Evolutionary conservation across 1,140 invertebrate genomes (phyloP).

Genomic region (Laupala kohalensis): DNA sequence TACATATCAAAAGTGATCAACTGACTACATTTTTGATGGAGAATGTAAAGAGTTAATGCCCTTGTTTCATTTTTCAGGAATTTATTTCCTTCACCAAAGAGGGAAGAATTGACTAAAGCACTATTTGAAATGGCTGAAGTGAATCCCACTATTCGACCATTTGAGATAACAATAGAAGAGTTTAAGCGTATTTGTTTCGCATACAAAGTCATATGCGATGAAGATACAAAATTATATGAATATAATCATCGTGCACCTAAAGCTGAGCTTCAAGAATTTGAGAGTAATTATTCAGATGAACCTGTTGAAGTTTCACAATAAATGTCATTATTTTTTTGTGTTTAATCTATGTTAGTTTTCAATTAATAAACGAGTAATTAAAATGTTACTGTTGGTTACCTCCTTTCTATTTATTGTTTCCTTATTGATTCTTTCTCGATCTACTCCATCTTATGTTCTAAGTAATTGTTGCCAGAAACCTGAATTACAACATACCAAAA

Average conservation of each 20-base stretch:
- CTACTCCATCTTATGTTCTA: too few species aligned
- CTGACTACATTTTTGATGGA: too few species aligned
- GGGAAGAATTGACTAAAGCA: slow-evolving; percentile 47
- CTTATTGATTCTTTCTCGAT: too few species aligned
- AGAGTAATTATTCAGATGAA: not conserved
- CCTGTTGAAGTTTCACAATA: not conserved
- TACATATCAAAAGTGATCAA: too few species aligned
- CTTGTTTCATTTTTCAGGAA: slow-evolving; percentile 32
- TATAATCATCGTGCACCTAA: slow-evolving; percentile 39
- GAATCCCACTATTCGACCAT: slow-evolving; percentile 50
- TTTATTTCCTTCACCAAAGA: slow-evolving; percentile 58
- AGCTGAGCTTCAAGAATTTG: slow-evolving; percentile 3
- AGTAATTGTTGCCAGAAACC: too few species aligned
- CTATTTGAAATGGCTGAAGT: slow-evolving; percentile 63
- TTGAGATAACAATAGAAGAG: slow-evolving; percentile 62
- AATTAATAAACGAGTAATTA: not conserved
- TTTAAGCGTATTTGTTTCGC: slow-evolving; percentile 60
- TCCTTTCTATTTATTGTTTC: not conserved
- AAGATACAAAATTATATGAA: slow-evolving; percentile 49
- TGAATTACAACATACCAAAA: too few species aligned
- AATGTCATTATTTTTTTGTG: not conserved
- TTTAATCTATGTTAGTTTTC: not conserved
- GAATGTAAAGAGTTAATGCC: not conserved
- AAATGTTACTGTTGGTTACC: not conserved
- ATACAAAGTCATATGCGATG: slow-evolving; percentile 56